Evolutionary conservation across 2,888 invertebrate genomes (phyloP), one percentile per base, ranked within the genome.

Genomic region (Drosophila nr. fundita): DNA sequence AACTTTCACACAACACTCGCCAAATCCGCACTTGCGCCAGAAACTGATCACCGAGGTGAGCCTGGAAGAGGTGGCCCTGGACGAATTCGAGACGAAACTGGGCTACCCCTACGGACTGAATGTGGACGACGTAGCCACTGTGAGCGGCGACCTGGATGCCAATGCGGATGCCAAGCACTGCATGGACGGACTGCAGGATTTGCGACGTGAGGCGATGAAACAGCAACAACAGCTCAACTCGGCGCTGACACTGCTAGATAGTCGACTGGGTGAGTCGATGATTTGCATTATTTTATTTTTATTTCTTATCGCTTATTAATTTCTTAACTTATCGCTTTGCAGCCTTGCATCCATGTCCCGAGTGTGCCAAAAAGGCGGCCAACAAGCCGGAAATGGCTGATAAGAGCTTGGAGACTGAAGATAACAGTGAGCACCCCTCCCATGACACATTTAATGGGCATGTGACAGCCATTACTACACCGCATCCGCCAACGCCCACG

Each of bases 21-120:
- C 95, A 13, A 95, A 94, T 78, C 93, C 94, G 2, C 94, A 94
- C 80, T 90, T 94, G 58, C 90, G 95, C 80, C 94, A 94, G 69
- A 95, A 94, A 91, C 92, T 90, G 50, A 83, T 92, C 7, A 74
- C 78, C 7, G 95, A 94, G 80, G 93, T 95, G 29, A 97, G 96
- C 88, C 93, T 97, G 78, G 97, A 97, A 89, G 96, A 97, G 91
- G 96, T 97, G 83, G 96, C 96, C 1, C 92, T 89, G 6, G 90
- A 89, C 42, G 85, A 82, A 34, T 80, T 83, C 18, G 83, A 87
- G 2, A 74, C 82, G 0, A 89, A 87, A 7, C 63, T 93, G 40
- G 92, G 91, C 3, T 93, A 92, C 70, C 89, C 91, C 0, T 93
- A 89, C 54, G 82, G 92, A 38, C 89, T 92, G 59, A 89, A 91